Evolutionary conservation across 2,797 vertebrate species (phyloP), one percentile per base, ranked within the genome.

Genomic region (Decapterus maruadsi): DNA sequence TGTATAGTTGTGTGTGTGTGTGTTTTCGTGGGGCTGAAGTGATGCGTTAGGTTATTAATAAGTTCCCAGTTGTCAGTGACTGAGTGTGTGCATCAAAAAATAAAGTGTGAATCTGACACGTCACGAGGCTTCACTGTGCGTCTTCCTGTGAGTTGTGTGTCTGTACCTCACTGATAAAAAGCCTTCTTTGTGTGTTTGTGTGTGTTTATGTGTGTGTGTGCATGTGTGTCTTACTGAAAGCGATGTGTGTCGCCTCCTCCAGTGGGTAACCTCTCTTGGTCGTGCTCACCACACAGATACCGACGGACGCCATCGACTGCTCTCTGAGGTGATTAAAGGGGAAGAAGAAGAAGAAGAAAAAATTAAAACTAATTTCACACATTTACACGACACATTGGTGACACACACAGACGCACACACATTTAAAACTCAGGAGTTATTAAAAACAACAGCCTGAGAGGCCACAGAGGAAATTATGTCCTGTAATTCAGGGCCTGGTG

Each of bases 171-270:
- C 13, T 31, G 43, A 66, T 48, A 53, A 43, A 56, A 68, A 19
- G 8, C 4, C 3, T 26, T 26, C 26, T 26, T 26, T 36, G 26
- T 40, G 34, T 59, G 45, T 59, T 53, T 53, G 20, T 11, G 36
- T 9, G 36, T 54, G 57, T 68, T 63, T 36, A 20, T 40, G 34
- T 59, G 45, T 59, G 56, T 46, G 63, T 58, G 50, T 53, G 31
- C 31, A 26, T 63, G 58, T 72, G 45, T 2, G 53, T 94, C 97
- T 96, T 95, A 99, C 98, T 96, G 81, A 99, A 94, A 8, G 98
- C 97, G 61, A 99, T 99, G 94, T 99, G 98, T n/a, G 98, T 97
- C 6, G 98, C 97, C 17, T 99, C 98, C 78, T 97, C 96, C 86
- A 97, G 92, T 2, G 98, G 98, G 90, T 99, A 99, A 40, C 97